phyloP scores from a whole-genome alignment of 1,140 invertebrate genomes.

The Cheumatopsyche charites region DNA sequence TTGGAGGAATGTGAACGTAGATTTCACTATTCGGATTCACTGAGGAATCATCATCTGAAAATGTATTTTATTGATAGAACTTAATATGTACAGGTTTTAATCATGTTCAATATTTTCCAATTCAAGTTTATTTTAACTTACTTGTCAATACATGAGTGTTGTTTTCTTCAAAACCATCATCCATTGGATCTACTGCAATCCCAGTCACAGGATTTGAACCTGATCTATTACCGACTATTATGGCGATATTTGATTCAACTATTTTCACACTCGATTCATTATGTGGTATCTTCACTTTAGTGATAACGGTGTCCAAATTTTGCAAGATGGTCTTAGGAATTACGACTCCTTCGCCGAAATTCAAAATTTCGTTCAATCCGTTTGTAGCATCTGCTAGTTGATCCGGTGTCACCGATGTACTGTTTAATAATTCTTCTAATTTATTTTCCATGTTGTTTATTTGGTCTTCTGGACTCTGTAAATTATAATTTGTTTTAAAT shows the following conservation, averaged over 20 bases:
- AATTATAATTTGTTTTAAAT: too few species aligned
- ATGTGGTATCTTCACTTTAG: constrained; percentile 51
- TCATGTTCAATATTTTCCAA: too few species aligned
- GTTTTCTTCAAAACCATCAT: constrained; percentile 51
- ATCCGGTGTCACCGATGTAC: constrained; percentile 12
- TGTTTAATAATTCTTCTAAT: constrained; percentile 30
- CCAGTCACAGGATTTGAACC: constrained; percentile 52
- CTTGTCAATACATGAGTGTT: constrained; percentile 53
- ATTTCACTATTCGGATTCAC: constrained; percentile 52
- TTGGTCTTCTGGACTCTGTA: constrained; percentile 33
- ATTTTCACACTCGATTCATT: constrained; percentile 40
- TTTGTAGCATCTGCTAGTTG: constrained; percentile 17
- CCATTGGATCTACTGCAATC: constrained; percentile 49
- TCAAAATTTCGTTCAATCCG: constrained; percentile 54
- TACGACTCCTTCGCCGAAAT: constrained; percentile 50
- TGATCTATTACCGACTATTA: constrained; percentile 53
- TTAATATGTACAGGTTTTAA: too few species aligned
- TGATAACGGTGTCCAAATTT: constrained; percentile 54
- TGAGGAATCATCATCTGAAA: constrained; percentile 48
- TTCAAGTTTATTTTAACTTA: constrained; percentile 43
- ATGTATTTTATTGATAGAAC: background rate
- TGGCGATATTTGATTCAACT: constrained; percentile 54
- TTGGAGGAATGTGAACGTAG: constrained; percentile 55
- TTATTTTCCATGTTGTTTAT: constrained; percentile 31
- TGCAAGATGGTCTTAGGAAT: constrained; percentile 55